phyloP scores from a whole-genome alignment of 2,888 invertebrate species.

The Spisula subtruncata region DNA sequence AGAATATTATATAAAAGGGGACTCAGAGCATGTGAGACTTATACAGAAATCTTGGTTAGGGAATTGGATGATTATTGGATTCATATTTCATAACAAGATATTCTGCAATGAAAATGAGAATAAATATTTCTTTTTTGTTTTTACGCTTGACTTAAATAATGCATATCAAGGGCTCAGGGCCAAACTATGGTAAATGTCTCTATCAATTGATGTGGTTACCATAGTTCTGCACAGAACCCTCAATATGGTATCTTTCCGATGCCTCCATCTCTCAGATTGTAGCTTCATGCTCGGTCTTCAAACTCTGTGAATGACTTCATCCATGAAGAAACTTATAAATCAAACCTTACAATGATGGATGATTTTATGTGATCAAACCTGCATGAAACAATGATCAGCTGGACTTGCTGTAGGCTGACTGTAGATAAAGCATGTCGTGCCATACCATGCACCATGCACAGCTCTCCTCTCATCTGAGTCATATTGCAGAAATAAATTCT shows the following conservation, averaged over 20 bases:
- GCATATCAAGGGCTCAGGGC: too few species aligned
- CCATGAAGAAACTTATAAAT: slow-evolving; percentile 12
- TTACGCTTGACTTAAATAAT: not conserved
- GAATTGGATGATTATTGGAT: too few species aligned
- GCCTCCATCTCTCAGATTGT: not conserved
- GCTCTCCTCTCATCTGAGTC: not conserved
- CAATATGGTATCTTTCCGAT: not conserved
- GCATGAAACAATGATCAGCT: not conserved
- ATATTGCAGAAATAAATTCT: not conserved
- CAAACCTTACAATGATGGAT: not conserved
- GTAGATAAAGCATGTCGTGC: not conserved
- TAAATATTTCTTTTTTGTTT: not conserved
- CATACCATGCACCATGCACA: not conserved
- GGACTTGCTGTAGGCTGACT: not conserved
- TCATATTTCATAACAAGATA: too few species aligned
- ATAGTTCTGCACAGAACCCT: too few species aligned
- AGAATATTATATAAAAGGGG: too few species aligned
- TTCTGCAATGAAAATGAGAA: too few species aligned
- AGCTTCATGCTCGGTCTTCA: not conserved
- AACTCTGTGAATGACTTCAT: not conserved
- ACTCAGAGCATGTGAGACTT: too few species aligned
- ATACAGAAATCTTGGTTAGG: too few species aligned
- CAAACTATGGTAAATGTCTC: too few species aligned
- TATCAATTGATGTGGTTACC: too few species aligned
- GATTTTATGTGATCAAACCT: not conserved